These are phyloP conservation scores for Heliconius cydno DNA, from an alignment of 2,888 invertebrate species.

Conservation along the genomic window DNA sequence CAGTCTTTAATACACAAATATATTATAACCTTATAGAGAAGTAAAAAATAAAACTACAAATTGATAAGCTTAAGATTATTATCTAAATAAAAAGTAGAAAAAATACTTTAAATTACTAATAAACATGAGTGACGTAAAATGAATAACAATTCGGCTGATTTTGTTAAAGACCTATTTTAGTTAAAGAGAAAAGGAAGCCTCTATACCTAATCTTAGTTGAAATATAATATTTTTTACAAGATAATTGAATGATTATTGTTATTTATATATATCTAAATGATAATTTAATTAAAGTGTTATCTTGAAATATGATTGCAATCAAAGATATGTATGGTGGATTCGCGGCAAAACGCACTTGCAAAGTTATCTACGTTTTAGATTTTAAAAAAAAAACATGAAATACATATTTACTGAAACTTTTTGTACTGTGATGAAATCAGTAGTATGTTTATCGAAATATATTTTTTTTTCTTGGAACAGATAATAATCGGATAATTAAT, in stretches of 20 bases:
- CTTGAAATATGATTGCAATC: slow-evolving; percentile 14
- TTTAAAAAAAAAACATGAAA: background rate
- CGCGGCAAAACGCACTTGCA: background rate
- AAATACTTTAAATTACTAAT: too few species aligned
- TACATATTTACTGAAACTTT: background rate
- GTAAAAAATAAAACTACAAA: background rate
- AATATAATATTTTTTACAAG: too few species aligned
- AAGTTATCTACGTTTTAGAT: slow-evolving; percentile 1
- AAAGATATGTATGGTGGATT: background rate
- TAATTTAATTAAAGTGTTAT: slow-evolving; percentile 5
- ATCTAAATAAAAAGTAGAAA: too few species aligned
- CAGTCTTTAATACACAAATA: slow-evolving; percentile 40
- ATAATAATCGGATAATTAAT: background rate
- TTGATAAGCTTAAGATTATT: too few species aligned
- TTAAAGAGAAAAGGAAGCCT: too few species aligned
- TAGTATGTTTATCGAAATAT: background rate
- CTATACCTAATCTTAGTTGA: too few species aligned
- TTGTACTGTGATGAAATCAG: background rate
- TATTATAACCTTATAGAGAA: background rate
- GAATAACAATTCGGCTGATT: too few species aligned
- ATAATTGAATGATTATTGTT: background rate
- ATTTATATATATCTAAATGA: slow-evolving; percentile 1
- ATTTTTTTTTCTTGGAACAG: background rate
- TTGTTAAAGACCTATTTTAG: too few species aligned
- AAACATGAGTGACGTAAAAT: too few species aligned